A percentile compares a stretch with the other conserved stretches of the same genome.
phyloP scores from a whole-genome alignment of 2,888 invertebrate species.

The Euplexia lucipara region DNA sequence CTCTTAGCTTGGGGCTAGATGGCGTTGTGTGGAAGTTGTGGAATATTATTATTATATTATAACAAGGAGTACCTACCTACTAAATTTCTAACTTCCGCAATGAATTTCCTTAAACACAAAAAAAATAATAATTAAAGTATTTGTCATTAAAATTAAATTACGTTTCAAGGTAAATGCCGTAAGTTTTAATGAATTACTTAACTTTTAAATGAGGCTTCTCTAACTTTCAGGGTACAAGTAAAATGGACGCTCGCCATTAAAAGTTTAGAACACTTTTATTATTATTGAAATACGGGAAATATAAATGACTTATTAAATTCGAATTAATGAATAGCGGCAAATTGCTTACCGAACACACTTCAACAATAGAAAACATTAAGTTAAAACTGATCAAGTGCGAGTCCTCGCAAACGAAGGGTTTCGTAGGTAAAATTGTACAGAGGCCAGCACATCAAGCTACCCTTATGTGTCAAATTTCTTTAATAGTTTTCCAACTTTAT shows the following conservation, averaged over 20 bases:
- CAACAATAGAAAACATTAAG: neutral
- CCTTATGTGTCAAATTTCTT: too few species aligned
- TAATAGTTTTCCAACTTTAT: too few species aligned
- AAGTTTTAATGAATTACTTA: slow-evolving; percentile 43
- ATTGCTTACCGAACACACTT: slow-evolving; percentile 6
- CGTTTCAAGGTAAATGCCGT: slow-evolving; percentile 7
- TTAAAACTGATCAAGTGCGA: too few species aligned
- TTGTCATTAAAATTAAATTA: slow-evolving; percentile 34
- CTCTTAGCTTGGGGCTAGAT: too few species aligned
- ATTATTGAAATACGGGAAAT: slow-evolving; percentile 51
- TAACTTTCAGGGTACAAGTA: slow-evolving; percentile 20
- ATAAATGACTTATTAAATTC: slow-evolving; percentile 42
- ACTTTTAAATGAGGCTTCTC: slow-evolving; percentile 25
- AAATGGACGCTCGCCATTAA: slow-evolving; percentile 38
- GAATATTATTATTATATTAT: too few species aligned
- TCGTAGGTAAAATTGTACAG: neutral
- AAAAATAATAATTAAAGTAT: slow-evolving; percentile 16
- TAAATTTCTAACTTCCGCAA: slow-evolving; percentile 5
- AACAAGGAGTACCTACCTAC: too few species aligned
- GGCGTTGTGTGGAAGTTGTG: too few species aligned
- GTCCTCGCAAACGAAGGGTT: too few species aligned
- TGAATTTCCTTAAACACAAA: slow-evolving; percentile 14
- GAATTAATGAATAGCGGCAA: slow-evolving; percentile 37
- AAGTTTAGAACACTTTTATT: slow-evolving; percentile 48
- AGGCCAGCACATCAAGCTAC: too few species aligned